phyloP scores from a whole-genome alignment of 2,888 invertebrate species.

The Embidobia sp. region DNA sequence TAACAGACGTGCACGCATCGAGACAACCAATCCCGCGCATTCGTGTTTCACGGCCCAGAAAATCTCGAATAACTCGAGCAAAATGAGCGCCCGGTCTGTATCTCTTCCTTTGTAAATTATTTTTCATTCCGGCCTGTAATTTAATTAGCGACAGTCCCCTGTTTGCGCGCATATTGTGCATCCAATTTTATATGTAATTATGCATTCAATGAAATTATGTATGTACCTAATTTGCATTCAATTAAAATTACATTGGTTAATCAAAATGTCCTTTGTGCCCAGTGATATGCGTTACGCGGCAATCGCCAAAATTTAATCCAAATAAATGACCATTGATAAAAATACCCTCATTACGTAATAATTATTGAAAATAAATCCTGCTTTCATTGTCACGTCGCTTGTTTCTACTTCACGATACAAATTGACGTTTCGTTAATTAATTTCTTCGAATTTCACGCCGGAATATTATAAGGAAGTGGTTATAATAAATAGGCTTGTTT shows the following conservation, averaged over 20 bases:
- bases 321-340: neutral
- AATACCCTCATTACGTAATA: no score
- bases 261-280: conserved; percentile 30
- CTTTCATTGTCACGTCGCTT: no score
- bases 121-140: conserved; percentile 21
- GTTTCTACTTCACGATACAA: no score
- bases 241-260: conserved; percentile 44
- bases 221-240: conserved; percentile 46
- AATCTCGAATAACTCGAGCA: conserved; percentile 17
- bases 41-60: conserved; percentile 10
- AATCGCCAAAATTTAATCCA: conserved; percentile 6
- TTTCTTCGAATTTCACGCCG: no score
- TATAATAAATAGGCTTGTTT: no score
- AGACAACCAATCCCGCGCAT: conserved; percentile 12
- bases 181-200: conserved; percentile 44
- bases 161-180: conserved; percentile 18
- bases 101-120: conserved; percentile 17
- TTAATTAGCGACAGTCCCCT: conserved; percentile 14
- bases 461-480: no score
- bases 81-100: neutral
- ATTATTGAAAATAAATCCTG: no score
- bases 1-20: neutral
- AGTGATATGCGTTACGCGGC: conserved; percentile 12
- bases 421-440: no score
- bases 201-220: conserved; percentile 45